Evolutionary conservation across 2,888 invertebrate species (phyloP), one percentile per base, ranked within the genome.

Genomic region (Meloe dianella): DNA sequence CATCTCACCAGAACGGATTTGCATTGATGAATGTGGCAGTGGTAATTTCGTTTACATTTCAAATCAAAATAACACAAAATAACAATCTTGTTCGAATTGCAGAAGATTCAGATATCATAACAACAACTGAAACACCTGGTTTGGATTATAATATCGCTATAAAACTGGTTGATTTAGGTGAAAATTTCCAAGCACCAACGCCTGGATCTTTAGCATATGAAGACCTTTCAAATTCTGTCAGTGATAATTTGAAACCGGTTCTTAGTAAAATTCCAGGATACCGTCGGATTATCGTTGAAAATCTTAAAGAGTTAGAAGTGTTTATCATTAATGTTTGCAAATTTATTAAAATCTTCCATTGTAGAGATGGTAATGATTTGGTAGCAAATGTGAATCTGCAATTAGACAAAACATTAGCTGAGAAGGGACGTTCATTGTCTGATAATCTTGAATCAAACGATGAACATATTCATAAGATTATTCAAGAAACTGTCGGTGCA

Each of bases 21-120:
- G 96, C 85, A 94, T 96, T 71, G 90, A 87, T 77, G 90, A 93
- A 0, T 95, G 95, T 75, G 92, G 91, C 61, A 89, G 89, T 73
- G 93, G 92, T 91, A 79, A 82, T 82, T 76, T 14, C 17, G 38
- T 64, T 54, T 8, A 54, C 1, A 22, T 9, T 35, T 29, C 22
- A 27, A 27, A 27, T 4, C n/a, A 12, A 17, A n/a, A 29, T 29
- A 6, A 8, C 22, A 8, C 22, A 17, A 29, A 29, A 10, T 17
- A 22, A 29, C 20, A 14, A 54, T 54, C 29, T n/a, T 17, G n/a
- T 27, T 54, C 5, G 5, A 70, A 68, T 71, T 74, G 54, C 79
- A 87, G 87, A 88, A 71, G 88, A 89, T 0, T 76, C 86, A 66
- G 89, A 89, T 20, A 86, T 86, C n/a, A 76, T 84, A 10, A 85